These are phyloP conservation scores for Haliclystus octoradiatus DNA, from an alignment of 30 jellyfish, hydroid and myxozoan genomes.

Conservation along the genomic window DNA sequence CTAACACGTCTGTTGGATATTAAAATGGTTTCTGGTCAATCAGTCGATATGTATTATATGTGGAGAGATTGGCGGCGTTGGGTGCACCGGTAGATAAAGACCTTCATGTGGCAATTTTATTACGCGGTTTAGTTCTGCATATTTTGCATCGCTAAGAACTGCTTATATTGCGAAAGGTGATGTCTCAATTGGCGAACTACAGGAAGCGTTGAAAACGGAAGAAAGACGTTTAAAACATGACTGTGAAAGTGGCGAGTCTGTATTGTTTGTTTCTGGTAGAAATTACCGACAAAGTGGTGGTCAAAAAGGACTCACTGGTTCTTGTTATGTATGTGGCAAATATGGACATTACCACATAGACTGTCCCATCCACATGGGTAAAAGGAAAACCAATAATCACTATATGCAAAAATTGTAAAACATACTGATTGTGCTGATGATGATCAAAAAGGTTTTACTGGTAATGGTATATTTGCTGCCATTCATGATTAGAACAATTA, in stretches of 20 bases:
- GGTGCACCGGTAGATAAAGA: too few relatives aligned
- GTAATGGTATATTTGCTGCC: slow-evolving; percentile 6
- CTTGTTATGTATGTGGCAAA: too few relatives aligned
- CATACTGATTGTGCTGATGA: too few relatives aligned
- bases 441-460: too few relatives aligned
- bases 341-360: slow-evolving; percentile 22
- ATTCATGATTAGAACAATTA: background rate
- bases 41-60: background rate
- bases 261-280: too few relatives aligned
- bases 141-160: background rate
- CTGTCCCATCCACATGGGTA: slow-evolving; percentile 7
- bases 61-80: background rate
- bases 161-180: too few relatives aligned
- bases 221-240: too few relatives aligned
- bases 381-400: slow-evolving; percentile 8
- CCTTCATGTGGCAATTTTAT: background rate
- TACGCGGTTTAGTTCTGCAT: background rate
- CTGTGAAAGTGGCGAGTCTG: too few relatives aligned
- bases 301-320: slow-evolving; percentile 11
- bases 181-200: background rate
- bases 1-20: too few relatives aligned
- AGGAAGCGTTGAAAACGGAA: background rate
- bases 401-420: too few relatives aligned
- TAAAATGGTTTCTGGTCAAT: too few relatives aligned
- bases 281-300: too few relatives aligned